phyloP scores from a whole-genome alignment of 2,888 invertebrate species.

The Cephus pygmeus region DNA sequence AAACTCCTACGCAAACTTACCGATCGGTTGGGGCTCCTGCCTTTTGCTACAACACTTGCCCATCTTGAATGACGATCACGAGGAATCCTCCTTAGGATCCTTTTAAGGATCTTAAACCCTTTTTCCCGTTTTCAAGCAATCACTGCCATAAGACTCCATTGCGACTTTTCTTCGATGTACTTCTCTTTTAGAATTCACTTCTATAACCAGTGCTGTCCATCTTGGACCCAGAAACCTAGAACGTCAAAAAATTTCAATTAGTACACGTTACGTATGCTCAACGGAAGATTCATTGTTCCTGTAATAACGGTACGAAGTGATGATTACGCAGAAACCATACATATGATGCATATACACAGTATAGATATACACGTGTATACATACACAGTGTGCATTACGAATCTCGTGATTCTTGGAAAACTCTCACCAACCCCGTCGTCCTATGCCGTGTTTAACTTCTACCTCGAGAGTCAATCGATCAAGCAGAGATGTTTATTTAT shows the following conservation, averaged over 20 bases:
- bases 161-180: constrained; percentile 1
- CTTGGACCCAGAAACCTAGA: constrained; percentile 35
- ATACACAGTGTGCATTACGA: background rate
- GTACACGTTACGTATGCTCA: background rate
- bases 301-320: background rate
- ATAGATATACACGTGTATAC: too few species aligned
- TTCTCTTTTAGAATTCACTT: background rate
- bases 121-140: constrained; percentile 28
- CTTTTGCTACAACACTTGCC: constrained; percentile 91
- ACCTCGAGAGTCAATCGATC: background rate
- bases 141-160: constrained; percentile 31
- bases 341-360: background rate
- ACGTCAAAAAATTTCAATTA: constrained; percentile 1
- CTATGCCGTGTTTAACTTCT: background rate
- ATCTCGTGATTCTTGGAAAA: background rate
- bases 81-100: constrained; percentile 9
- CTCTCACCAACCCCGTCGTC: background rate
- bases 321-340: background rate
- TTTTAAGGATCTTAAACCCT: background rate
- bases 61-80: constrained; percentile 68
- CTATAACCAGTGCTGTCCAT: constrained; percentile 37
- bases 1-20: constrained; percentile 60
- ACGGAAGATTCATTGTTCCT: background rate
- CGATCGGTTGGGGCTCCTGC: constrained; percentile 78
- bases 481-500: background rate